A percentile compares a stretch with the other conserved stretches of the same genome.
Conservation (phyloP, 2,888 invertebrate species). For the Pseudococcus longispinus region DNA sequence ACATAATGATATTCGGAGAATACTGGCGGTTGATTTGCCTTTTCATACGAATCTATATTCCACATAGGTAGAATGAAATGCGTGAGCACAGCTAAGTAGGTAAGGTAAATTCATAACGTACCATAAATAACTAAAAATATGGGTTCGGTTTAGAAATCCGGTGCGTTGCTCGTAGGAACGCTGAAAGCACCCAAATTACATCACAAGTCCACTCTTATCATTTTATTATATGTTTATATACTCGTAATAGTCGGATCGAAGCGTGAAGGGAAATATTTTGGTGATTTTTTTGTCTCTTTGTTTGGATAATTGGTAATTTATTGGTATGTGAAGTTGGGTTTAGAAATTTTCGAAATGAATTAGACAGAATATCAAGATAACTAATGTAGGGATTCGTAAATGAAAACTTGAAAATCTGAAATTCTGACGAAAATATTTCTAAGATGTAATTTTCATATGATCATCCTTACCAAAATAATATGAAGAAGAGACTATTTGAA, state of each 20-base stretch:
- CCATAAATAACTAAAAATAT: not conserved
- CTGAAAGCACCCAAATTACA: slow-evolving; percentile 1
- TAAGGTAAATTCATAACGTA: not conserved
- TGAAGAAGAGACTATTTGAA: no score
- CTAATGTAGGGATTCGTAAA: no score
- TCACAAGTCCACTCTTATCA: not conserved
- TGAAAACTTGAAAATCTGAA: no score
- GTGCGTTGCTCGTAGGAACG: not conserved
- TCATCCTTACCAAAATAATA: no score
- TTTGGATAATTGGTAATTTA: not conserved
- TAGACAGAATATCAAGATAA: not conserved
- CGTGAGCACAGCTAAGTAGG: not conserved
- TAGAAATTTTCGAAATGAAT: not conserved
- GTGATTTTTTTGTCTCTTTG: not conserved
- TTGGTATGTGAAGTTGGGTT: not conserved
- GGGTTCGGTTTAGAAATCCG: not conserved
- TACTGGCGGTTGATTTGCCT: slow-evolving; percentile 16
- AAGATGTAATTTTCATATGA: no score
- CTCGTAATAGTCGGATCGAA: not conserved
- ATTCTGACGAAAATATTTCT: no score
- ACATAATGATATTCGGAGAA: slow-evolving; percentile 40
- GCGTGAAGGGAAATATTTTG: not conserved
- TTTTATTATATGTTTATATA: not conserved
- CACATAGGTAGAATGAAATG: not conserved
- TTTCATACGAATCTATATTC: slow-evolving; percentile 9